A percentile compares a stretch with the other conserved stretches of the same genome.
Evolutionary conservation across 1,140 invertebrate species (phyloP).

Genomic region (Drosophila melanogaster): Release_6_plus_ISO1_MT NC_004354.4:2865501-2866000

Average conservation of each 20-base stretch:
- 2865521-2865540: slow-evolving; percentile 55
- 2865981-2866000: slow-evolving; percentile 30
- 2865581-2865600: slow-evolving; percentile 9
- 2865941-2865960: slow-evolving; percentile 31
- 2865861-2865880: no score
- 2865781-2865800: no score
- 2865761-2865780: no score
- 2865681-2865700: not conserved
- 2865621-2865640: slow-evolving; percentile 64
- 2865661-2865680: slow-evolving; percentile 44
- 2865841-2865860: no score
- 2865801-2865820: no score
- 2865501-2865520: slow-evolving; percentile 69
- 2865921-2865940: slow-evolving; percentile 32
- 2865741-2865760: not conserved
- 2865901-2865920: no score
- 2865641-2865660: slow-evolving; percentile 59
- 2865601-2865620: slow-evolving; percentile 55
- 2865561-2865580: not conserved
- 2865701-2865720: slow-evolving; percentile 4
- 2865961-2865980: slow-evolving; percentile 2
- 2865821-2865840: no score
- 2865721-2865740: not conserved
- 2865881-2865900: no score
- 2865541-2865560: not conserved